phyloP scores from a whole-genome alignment of 2,797 vertebrate species.

The Eurystomus glaucurus region DNA sequence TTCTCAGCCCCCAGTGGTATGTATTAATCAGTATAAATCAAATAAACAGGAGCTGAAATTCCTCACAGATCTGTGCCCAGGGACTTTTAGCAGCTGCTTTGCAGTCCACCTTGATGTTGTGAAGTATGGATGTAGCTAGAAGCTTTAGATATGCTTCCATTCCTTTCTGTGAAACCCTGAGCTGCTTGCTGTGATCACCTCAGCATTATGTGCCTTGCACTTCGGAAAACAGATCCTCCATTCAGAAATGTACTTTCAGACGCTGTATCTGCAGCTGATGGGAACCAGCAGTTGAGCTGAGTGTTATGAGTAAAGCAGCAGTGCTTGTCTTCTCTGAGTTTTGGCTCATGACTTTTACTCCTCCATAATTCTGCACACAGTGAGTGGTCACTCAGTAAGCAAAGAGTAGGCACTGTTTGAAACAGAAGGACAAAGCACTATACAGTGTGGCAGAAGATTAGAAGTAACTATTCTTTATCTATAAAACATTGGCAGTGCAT shows the following conservation, averaged over 20 bases:
- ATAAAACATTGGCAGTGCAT: neutral
- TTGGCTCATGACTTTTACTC: neutral
- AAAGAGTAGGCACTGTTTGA: neutral
- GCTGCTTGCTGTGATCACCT: neutral
- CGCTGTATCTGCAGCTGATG: neutral
- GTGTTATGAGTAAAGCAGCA: neutral
- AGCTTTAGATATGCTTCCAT: neutral
- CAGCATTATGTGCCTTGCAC: neutral
- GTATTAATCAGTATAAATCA: neutral
- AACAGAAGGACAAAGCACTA: neutral
- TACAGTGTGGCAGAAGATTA: neutral
- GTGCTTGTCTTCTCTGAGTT: neutral
- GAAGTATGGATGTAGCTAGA: neutral
- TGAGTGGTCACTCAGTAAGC: neutral
- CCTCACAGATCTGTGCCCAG: neutral
- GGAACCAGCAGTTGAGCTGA: neutral
- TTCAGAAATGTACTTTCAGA: neutral
- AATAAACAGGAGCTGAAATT: neutral
- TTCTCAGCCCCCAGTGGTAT: neutral
- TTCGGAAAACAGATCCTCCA: neutral
- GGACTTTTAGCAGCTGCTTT: neutral
- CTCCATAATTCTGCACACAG: accelerated
- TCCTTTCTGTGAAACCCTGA: neutral
- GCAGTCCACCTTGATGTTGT: neutral
- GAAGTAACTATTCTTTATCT: neutral